phyloP scores from a whole-genome alignment of 2,888 invertebrate species.

The Macrosiphum euphorbiae region DNA sequence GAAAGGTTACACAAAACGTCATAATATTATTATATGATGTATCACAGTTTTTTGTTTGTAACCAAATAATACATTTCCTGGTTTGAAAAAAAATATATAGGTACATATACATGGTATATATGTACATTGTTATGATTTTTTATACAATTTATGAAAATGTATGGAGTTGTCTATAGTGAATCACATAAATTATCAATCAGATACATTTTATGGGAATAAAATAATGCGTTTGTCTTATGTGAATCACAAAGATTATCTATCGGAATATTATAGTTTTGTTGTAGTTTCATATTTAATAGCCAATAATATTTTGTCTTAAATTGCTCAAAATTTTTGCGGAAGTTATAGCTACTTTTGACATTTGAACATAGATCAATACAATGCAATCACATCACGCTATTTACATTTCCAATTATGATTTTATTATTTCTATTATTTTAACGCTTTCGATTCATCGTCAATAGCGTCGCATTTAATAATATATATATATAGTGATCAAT shows the following conservation, averaged over 20 bases:
- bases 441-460: not conserved
- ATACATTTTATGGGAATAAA: no score
- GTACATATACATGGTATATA: no score
- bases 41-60: no score
- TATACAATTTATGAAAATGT: no score
- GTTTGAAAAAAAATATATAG: no score
- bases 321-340: not conserved
- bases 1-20: not conserved
- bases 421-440: not conserved
- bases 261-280: not conserved
- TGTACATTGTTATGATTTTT: no score
- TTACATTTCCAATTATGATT: not conserved
- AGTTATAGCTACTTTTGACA: not conserved
- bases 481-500: slow-evolving; percentile 3
- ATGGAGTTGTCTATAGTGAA: no score
- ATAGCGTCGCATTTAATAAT: not conserved
- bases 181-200: no score
- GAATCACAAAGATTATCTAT: not conserved
- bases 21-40: not conserved
- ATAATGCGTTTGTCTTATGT: not conserved
- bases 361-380: not conserved
- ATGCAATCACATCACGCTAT: not conserved
- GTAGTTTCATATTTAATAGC: not conserved
- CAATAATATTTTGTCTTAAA: not conserved
- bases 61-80: no score